Conservation (phyloP, 2,888 invertebrate genomes). For the Spilosoma lubricipeda region DNA sequence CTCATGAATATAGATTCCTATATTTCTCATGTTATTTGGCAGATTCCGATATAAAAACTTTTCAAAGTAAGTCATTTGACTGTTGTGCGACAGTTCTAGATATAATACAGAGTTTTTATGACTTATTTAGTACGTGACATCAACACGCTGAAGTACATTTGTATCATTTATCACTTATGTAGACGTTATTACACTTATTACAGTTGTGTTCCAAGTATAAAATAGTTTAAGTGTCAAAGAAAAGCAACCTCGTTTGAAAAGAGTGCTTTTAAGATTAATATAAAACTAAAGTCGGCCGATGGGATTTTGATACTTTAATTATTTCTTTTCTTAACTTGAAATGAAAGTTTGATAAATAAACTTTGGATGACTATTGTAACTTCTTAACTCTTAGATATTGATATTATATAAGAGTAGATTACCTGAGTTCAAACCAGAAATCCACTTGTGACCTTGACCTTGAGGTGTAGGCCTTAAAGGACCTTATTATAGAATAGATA, state of each 20-base stretch:
- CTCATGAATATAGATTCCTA: not conserved
- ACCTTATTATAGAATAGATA: too few species aligned
- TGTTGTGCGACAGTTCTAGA: not conserved
- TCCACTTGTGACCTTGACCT: too few species aligned
- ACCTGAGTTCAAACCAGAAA: too few species aligned
- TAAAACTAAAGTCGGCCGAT: not conserved
- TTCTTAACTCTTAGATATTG: too few species aligned
- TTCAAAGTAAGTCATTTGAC: not conserved
- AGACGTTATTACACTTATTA: constrained; percentile 17
- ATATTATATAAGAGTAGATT: too few species aligned
- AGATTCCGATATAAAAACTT: not conserved
- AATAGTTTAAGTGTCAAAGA: constrained; percentile 10
- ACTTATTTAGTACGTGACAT: constrained; percentile 15
- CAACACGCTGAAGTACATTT: constrained; percentile 6
- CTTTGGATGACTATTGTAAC: too few species aligned
- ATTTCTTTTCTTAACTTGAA: not conserved
- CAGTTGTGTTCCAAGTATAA: constrained; percentile 15
- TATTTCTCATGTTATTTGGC: not conserved
- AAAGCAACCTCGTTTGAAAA: not conserved
- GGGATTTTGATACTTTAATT: not conserved
- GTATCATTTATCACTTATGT: constrained; percentile 17
- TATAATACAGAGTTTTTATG: constrained; percentile 10
- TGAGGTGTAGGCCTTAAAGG: too few species aligned
- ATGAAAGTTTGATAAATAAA: not conserved
- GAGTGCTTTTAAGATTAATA: not conserved